These are phyloP conservation scores for Poecilia velifera DNA, from an alignment of 2,797 vertebrate species.

Conservation along the genomic window DNA sequence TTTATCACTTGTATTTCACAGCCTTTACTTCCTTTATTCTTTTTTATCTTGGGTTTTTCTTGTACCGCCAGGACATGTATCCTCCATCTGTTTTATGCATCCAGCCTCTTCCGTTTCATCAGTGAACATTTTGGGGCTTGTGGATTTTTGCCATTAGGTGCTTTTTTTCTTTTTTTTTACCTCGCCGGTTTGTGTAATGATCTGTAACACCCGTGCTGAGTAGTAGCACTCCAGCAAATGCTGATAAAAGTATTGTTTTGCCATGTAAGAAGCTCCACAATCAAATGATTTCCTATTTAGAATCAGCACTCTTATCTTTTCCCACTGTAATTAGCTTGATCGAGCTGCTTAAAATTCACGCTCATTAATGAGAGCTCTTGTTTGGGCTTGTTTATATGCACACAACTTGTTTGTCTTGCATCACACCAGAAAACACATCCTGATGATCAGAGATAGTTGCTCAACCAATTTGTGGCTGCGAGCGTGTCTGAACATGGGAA, in stretches of 20 bases:
- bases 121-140: slow-evolving; percentile 49
- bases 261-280: slow-evolving; percentile 1
- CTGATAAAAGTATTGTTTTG: slow-evolving; percentile 34
- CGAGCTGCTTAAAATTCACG: slow-evolving; percentile 35
- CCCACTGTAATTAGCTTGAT: slow-evolving; percentile 32
- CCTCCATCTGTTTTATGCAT: slow-evolving; percentile 74
- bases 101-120: slow-evolving; percentile 45
- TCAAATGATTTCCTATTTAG: slow-evolving; percentile 13
- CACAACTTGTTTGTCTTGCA: slow-evolving; percentile 14
- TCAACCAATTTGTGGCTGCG: neutral
- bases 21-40: slow-evolving; percentile 11
- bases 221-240: slow-evolving; percentile 19
- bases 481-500: slow-evolving; percentile 16
- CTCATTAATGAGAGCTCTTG: slow-evolving; percentile 31
- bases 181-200: slow-evolving; percentile 45
- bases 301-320: slow-evolving; percentile 14
- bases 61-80: slow-evolving; percentile 33
- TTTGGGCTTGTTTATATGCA: slow-evolving; percentile 29
- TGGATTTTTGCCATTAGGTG: slow-evolving; percentile 56
- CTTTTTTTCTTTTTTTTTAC: slow-evolving; percentile 29
- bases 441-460: slow-evolving; percentile 11
- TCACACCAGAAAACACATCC: slow-evolving; percentile 19
- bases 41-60: slow-evolving; percentile 11
- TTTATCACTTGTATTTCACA: neutral
- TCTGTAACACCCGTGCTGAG: slow-evolving; percentile 24